phyloP scores from a whole-genome alignment of 1,140 invertebrate genomes.

The Drosophila neocordata region DNA sequence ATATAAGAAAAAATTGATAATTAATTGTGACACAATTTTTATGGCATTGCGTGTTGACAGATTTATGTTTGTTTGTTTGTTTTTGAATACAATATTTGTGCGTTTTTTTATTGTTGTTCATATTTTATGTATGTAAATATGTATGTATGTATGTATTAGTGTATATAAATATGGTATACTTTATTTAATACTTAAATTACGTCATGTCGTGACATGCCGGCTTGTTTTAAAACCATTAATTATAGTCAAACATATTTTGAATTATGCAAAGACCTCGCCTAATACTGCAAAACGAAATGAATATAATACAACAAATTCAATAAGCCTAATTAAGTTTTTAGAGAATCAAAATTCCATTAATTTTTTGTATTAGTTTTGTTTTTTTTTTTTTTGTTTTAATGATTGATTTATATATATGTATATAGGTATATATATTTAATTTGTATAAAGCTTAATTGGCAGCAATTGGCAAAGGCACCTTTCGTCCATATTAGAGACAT shows the following conservation, averaged over 20 bases:
- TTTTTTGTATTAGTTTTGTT: background rate
- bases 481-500: conserved; percentile 26
- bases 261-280: conserved; percentile 19
- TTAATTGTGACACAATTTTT: conserved; percentile 75
- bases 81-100: conserved; percentile 34
- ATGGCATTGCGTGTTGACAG: conserved; percentile 73
- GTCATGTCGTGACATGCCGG: conserved; percentile 34
- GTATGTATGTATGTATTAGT: background rate
- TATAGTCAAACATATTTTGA: conserved; percentile 16
- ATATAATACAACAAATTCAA: background rate
- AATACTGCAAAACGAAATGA: background rate
- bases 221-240: conserved; percentile 17
- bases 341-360: conserved; percentile 2
- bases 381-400: background rate
- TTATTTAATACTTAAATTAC: conserved; percentile 47
- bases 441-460: conserved; percentile 24
- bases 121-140: conserved; percentile 16
- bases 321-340: conserved; percentile 13
- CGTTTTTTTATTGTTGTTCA: conserved; percentile 47
- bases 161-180: conserved; percentile 10
- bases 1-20: conserved; percentile 34
- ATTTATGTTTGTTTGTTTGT: conserved; percentile 58
- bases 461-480: background rate
- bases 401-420: conserved; percentile 1
- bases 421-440: conserved; percentile 10